Evolutionary conservation across 2,888 invertebrate species (phyloP).

Genomic region (Hydriomena furcata): DNA sequence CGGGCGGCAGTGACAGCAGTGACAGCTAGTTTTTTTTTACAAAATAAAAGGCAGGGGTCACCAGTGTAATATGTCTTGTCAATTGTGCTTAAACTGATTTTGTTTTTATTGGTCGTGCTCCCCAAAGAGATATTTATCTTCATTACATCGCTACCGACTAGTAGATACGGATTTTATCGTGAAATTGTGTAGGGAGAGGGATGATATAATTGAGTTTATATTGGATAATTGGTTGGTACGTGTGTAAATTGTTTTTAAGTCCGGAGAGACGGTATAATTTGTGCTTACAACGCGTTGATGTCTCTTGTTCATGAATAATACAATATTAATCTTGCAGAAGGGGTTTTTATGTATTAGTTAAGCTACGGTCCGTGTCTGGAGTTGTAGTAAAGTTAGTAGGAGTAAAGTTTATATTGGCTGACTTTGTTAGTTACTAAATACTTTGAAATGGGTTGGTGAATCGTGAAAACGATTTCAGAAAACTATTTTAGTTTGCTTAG

Average conservation of each 20-base stretch:
- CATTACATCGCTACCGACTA: constrained; percentile 69
- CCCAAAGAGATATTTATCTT: constrained; percentile 78
- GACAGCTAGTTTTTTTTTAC: constrained; percentile 50
- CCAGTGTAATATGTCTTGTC: constrained; percentile 67
- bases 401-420: too few species aligned
- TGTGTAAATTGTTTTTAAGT: constrained; percentile 64
- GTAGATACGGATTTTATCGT: constrained; percentile 76
- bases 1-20: constrained; percentile 73
- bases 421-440: too few species aligned
- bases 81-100: constrained; percentile 78
- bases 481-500: too few species aligned
- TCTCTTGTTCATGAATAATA: constrained; percentile 44
- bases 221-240: constrained; percentile 69
- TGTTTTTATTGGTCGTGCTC: constrained; percentile 72
- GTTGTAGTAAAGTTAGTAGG: too few species aligned
- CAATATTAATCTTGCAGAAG: constrained; percentile 34
- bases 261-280: constrained; percentile 42
- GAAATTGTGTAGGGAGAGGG: constrained; percentile 67
- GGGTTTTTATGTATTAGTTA: constrained; percentile 11
- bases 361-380: neutral
- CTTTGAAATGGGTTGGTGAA: too few species aligned
- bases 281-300: constrained; percentile 26
- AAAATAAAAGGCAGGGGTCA: constrained; percentile 40
- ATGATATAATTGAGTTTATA: constrained; percentile 72
- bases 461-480: too few species aligned